Conservation (phyloP, 1,140 invertebrate genomes). For the Drosophila rufa region DNA sequence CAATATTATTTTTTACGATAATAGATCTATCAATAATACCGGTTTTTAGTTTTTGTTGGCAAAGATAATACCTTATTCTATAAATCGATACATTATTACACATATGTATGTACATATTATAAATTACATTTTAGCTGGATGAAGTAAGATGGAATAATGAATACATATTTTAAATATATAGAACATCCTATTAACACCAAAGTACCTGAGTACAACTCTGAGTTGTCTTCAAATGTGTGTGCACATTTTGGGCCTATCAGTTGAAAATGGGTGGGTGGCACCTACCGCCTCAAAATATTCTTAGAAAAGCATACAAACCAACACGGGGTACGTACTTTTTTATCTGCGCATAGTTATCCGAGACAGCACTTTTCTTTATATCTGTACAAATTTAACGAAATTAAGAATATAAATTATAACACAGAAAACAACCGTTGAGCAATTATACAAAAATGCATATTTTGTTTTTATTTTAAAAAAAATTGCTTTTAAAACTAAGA, state of each 20-base stretch:
- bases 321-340: slow-evolving; percentile 23
- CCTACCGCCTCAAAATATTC: slow-evolving; percentile 12
- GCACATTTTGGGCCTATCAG: slow-evolving; percentile 22
- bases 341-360: slow-evolving; percentile 23
- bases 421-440: not conserved
- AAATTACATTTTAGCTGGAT: not conserved
- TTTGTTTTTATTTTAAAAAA: not conserved
- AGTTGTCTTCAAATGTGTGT: slow-evolving; percentile 23
- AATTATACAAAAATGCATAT: not conserved
- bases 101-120: not conserved
- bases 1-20: not conserved
- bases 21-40: not conserved
- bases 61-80: not conserved
- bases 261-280: slow-evolving; percentile 8
- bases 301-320: slow-evolving; percentile 39
- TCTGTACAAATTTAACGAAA: not conserved
- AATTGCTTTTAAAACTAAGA: not conserved
- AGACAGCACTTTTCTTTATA: not conserved
- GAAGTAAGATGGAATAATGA: not conserved
- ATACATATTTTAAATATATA: slow-evolving; percentile 18
- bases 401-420: not conserved
- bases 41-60: not conserved
- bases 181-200: slow-evolving; percentile 5
- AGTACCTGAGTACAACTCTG: not conserved
- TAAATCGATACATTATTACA: not conserved